Evolutionary conservation across 1,140 invertebrate genomes (phyloP).

Genomic region (Drosophila sproati): DNA sequence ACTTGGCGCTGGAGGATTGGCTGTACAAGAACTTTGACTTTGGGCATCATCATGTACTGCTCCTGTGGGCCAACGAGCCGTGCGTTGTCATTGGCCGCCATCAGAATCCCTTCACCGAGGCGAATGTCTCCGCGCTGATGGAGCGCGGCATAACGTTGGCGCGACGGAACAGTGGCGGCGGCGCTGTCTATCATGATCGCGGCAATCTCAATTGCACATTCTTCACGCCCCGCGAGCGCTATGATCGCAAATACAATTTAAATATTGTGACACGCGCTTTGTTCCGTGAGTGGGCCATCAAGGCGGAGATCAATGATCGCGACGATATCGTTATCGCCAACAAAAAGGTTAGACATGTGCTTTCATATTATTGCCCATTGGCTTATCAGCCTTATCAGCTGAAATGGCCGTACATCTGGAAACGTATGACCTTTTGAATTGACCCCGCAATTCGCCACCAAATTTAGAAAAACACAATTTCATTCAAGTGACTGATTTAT

Average conservation of each 20-base stretch:
- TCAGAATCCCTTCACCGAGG: conserved; percentile 98
- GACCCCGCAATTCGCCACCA: neutral
- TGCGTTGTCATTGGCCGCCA: conserved; percentile 98
- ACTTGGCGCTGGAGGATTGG: conserved; percentile 98
- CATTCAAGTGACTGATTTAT: no score
- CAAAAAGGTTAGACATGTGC: conserved; percentile 86
- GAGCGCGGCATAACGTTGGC: conserved; percentile 90
- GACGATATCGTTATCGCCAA: conserved; percentile 93
- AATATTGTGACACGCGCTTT: conserved; percentile 93
- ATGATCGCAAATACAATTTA: conserved; percentile 93
- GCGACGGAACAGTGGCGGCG: conserved; percentile 97
- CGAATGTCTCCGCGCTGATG: conserved; percentile 89
- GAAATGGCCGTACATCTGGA: conserved; percentile 9
- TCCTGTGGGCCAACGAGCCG: conserved; percentile 96
- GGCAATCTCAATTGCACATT: conserved; percentile 97
- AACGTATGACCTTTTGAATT: conserved; percentile 29
- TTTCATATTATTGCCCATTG: neutral
- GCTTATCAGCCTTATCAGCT: conserved; percentile 43
- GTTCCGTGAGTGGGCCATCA: conserved; percentile 91
- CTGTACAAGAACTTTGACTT: conserved; percentile 94
- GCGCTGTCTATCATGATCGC: conserved; percentile 97
- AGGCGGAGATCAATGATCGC: conserved; percentile 90
- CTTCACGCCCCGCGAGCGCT: conserved; percentile 91
- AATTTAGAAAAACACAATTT: no score
- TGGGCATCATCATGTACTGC: conserved; percentile 91